Evolutionary conservation across 2,113 vertebrate species (phyloP).

Genomic region (Chascanopsetta lugubris): DNA sequence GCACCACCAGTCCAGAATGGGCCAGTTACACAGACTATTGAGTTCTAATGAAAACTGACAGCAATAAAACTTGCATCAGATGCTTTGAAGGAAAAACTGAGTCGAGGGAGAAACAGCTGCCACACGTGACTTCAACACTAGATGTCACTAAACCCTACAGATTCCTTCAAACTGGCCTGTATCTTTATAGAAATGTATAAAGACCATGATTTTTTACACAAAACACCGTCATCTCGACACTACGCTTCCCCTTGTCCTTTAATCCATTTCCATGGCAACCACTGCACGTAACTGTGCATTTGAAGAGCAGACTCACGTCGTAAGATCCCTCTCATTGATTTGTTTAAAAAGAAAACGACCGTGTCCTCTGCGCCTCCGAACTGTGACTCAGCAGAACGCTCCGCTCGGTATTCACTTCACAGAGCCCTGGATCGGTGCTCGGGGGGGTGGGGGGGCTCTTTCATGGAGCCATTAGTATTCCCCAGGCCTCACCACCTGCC

Average conservation of each 20-base stretch:
- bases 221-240: constrained; percentile 14
- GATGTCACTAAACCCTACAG: no score
- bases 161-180: no score
- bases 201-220: constrained; percentile 18
- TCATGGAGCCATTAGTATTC: constrained; percentile 75
- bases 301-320: constrained; percentile 7
- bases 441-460: no score
- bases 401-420: constrained; percentile 70
- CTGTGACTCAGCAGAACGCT: constrained; percentile 74
- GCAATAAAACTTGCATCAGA: no score
- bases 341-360: constrained; percentile 9
- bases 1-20: no score
- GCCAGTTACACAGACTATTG: no score
- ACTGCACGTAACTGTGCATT: constrained; percentile 3
- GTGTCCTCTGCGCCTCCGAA: constrained; percentile 17
- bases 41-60: no score
- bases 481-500: constrained; percentile 48
- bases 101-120: no score
- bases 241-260: constrained; percentile 6
- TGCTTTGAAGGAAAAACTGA: no score
- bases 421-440: constrained; percentile 39
- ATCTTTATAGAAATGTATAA: not conserved
- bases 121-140: no score
- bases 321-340: constrained; percentile 4
- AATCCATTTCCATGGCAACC: constrained; percentile 15